These are phyloP conservation scores for Aptenodytes forsteri DNA, from an alignment of 2,113 vertebrate genomes.

Conservation along the genomic window DNA sequence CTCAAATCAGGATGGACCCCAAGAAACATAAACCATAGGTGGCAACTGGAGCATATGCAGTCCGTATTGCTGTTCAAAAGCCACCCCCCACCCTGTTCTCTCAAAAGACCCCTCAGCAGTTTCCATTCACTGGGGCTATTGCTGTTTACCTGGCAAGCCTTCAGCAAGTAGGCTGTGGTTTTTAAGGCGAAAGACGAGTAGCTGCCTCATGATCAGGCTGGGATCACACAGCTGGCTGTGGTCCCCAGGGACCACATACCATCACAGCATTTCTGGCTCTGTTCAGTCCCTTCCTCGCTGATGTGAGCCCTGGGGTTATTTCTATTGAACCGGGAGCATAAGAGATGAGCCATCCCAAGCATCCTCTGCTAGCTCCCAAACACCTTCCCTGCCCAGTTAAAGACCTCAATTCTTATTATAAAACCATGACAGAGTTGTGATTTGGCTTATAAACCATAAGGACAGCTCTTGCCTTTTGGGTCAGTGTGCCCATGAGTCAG, in stretches of 20 bases:
- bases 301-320: background rate
- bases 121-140: background rate
- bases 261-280: background rate
- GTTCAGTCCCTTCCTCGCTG: background rate
- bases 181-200: background rate
- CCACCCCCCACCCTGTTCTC: background rate
- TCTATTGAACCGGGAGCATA: background rate
- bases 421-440: background rate
- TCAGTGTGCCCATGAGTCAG: background rate
- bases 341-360: background rate
- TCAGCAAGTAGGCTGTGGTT: rapidly evolving
- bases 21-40: background rate
- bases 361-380: background rate
- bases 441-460: background rate
- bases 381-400: background rate
- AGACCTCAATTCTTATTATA: background rate
- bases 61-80: background rate
- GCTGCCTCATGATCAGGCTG: background rate
- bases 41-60: background rate
- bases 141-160: background rate
- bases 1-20: background rate
- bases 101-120: background rate
- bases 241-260: background rate
- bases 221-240: background rate
- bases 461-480: background rate